Evolutionary conservation across 2,113 vertebrate species (phyloP), one percentile per base, ranked within the genome.

Genomic region (Cyprinodon tularosa): DNA sequence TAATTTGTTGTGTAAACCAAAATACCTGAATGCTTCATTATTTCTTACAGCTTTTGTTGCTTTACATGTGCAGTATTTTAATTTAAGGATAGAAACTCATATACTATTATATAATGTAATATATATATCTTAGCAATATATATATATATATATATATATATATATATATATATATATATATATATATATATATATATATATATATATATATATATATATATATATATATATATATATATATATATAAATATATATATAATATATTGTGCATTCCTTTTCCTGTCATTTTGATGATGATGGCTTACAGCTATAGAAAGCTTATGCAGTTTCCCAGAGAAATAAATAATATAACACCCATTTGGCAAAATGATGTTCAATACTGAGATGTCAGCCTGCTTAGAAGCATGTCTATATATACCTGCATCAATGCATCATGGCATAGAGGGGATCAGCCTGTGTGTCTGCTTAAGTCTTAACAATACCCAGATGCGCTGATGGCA

Each of bases 1-100:
- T 83, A 78, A 42, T 88, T 85, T 86, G 76, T 78, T 40, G 73
- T 66, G 78, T 78, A 77, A 68, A 85, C 70, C 65, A 72, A 84
- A 84, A 86, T 48, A 72, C 66, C 70, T 76, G 62, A 76, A 86
- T 86, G 62, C 77, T 68, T 87, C 83, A 86, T 91, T 89, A 86
- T 88, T 90, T 87, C 81, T 87, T 78, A 79, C 82, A 67, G 53
- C 29, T 15, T 89, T 88, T 89, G 74, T 68, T 70, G 76, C 81
- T 84, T 74, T 64, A 36, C 72, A 73, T 84, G 12, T 40, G 9
- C 39, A 36, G 37, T 62, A 9, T 20, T 57, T 57, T 14, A n/a
- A 9, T 40, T 40, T 15, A 91, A 85, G 80, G n/a, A 9, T 7
- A 3, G 8, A 57, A 57, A 57, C 2, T 57, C 44, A 45, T 2